Conservation (phyloP, 2,797 vertebrate species). For the Danio kyathit region DNA sequence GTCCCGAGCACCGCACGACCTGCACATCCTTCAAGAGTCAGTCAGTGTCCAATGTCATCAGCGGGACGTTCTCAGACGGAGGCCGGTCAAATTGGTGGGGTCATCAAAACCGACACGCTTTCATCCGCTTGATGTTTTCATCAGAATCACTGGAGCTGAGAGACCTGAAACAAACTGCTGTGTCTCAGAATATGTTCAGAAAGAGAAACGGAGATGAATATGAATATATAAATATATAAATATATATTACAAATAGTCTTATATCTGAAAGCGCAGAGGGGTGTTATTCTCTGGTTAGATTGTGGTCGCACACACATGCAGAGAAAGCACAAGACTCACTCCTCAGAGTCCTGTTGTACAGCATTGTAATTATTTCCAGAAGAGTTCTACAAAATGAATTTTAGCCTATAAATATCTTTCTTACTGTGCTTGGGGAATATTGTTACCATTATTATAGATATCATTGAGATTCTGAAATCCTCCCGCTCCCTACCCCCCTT, state of each 20-base stretch:
- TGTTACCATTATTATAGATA: conserved; percentile 80
- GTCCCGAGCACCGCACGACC: conserved; percentile 1
- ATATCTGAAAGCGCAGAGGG: conserved; percentile 48
- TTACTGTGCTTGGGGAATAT: conserved; percentile 89
- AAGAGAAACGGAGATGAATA: conserved; percentile 56
- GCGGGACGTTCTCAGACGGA: conserved; percentile 41
- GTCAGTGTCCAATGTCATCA: conserved; percentile 53
- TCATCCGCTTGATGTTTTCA: conserved; percentile 63
- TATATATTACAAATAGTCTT: conserved; percentile 44
- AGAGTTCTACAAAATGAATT: conserved; percentile 92
- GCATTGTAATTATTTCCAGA: conserved; percentile 90
- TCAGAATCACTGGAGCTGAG: conserved; percentile 55
- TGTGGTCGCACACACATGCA: conserved; percentile 71
- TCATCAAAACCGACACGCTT: conserved; percentile 41
- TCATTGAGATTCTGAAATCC: conserved; percentile 73
- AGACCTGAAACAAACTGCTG: conserved; percentile 16
- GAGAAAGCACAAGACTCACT: conserved; percentile 90
- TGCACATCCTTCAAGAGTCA: conserved; percentile 27
- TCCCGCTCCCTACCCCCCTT: background rate
- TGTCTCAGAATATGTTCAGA: conserved; percentile 30
- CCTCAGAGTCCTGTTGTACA: conserved; percentile 87
- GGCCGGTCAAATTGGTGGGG: conserved; percentile 5
- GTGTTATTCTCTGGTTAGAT: conserved; percentile 63
- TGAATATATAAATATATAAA: conserved; percentile 51
- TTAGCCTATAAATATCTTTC: conserved; percentile 93